Evolutionary conservation across 2,797 vertebrate species (phyloP).

Genomic region (Notolabrus celidotus): DNA sequence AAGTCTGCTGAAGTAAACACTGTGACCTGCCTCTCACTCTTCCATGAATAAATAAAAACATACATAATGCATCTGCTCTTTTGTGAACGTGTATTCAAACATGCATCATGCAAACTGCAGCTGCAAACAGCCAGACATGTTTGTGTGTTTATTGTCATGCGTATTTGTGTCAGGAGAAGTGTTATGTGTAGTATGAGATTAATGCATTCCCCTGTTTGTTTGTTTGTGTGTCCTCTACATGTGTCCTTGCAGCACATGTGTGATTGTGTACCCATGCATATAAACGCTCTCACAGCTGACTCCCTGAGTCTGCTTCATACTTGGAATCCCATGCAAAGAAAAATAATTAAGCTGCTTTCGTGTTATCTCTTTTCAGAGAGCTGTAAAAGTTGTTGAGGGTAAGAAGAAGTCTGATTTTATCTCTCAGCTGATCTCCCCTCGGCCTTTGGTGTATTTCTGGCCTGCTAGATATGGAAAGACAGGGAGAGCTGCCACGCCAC

Average conservation of each 20-base stretch:
- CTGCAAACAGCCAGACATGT: conserved; percentile 21
- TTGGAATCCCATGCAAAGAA: conserved; percentile 39
- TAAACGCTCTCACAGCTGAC: conserved; percentile 38
- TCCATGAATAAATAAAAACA: conserved; percentile 65
- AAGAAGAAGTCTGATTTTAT: conserved; percentile 46
- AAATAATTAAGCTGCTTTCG: conserved; percentile 58
- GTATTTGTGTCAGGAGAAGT: conserved; percentile 18
- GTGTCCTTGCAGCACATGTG: conserved; percentile 21
- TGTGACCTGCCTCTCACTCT: conserved; percentile 51
- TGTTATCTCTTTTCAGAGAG: conserved; percentile 47
- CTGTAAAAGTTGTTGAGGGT: conserved; percentile 30
- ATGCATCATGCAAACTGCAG: conserved; percentile 15
- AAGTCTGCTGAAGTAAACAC: conserved; percentile 53
- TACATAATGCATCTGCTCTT: conserved; percentile 46
- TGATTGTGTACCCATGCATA: conserved; percentile 31
- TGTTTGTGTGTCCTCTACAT: conserved; percentile 19
- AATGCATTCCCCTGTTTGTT: not conserved
- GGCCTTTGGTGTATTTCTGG: conserved; percentile 32
- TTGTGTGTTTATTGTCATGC: conserved; percentile 22
- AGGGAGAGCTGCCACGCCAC: conserved; percentile 38
- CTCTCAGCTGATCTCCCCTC: conserved; percentile 21
- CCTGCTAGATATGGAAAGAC: conserved; percentile 48
- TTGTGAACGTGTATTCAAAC: conserved; percentile 36
- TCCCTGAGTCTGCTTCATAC: conserved; percentile 25
- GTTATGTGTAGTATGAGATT: conserved; percentile 12